Evolutionary conservation across 2,888 invertebrate genomes (phyloP), one percentile per base, ranked within the genome.

Genomic region (Parapristionchus giblindavisi): DNA sequence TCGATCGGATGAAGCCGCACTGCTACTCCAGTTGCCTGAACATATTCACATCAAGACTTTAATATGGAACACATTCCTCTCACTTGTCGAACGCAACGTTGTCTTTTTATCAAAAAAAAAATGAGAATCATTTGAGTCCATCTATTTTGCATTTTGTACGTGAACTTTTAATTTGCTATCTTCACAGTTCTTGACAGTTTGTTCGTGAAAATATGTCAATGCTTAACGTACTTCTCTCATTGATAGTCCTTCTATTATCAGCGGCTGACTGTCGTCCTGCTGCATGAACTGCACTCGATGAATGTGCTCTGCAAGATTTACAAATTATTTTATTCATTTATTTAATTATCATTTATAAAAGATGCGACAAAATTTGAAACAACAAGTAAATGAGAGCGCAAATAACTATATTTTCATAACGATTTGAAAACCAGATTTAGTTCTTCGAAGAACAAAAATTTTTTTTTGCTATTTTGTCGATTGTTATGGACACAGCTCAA

Each of bases 241-340:
- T n/a, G n/a, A n/a, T n/a, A n/a, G n/a, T n/a, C n/a, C n/a, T n/a
- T n/a, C n/a, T n/a, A n/a, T n/a, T n/a, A n/a, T n/a, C n/a, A n/a
- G n/a, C n/a, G n/a, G n/a, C n/a, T n/a, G n/a, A n/a, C n/a, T n/a
- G n/a, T n/a, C n/a, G n/a, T 14, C 66, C 66, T 0, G 66, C 51
- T 2, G 66, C 48, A 51, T 66, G 66, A 24, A 66, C 51, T 32
- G 48, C 51, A 5, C 51, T 66, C 0, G 66, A 29, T n/a, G 66
- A 66, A 32, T 51, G 66, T 17, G 66, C 66, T 2, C 66, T 66
- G 66, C 3, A 65, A 38, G n/a, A n/a, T n/a, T n/a, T n/a, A n/a
- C n/a, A n/a, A n/a, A n/a, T n/a, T n/a, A n/a, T n/a, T n/a, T n/a
- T n/a, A n/a, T n/a, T n/a, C n/a, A 27, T 29, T 29, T 56, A 29